Base-by-base conservation (phyloP, 2,888 invertebrate species). In the Ganaspis brasiliensis region DNA sequence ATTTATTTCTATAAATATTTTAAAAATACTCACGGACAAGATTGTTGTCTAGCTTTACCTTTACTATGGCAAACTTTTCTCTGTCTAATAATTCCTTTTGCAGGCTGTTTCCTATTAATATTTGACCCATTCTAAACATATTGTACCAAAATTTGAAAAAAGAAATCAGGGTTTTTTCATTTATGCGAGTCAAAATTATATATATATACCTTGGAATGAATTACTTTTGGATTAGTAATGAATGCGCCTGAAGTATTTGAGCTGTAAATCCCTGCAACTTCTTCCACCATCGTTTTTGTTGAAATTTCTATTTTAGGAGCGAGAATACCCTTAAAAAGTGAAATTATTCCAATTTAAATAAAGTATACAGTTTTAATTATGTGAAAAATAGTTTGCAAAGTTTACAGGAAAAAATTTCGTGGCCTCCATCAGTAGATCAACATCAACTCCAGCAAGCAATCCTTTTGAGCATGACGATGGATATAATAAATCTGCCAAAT, bases 251-350 rank as follows among this genome's bases (percentile, higher is more conserved):
- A 77, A 14, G 73, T 56, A 45, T 72, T 78, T 14, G 72, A 56
- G 67, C 85, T 80, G 74, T 87, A 88, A 52, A 92, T 78, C 26
- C 83, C 84, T 3, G 81, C 26, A 2, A 93, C 92, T 89, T 95
- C 95, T 87, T 95, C 94, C 76, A 95, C 93, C 0, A 94, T 93
- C 1, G 95, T 94, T 87, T 94, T 95, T 0, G 95, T 95, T 3
- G 94, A 93, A 75, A 95, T 92, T 91, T 95, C 95, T 76, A 95
- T 94, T 92, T 95, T 96, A 0, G 96, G 96, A 1, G 95, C 93
- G 61, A 95, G 92, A 57, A 95, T 95, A 67, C 96, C 95, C 95
- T 95, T 85, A 10, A 89, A 87, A 84, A 55, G 40, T n/a, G 49
- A 19, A 40, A 73, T 21, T 75, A 24, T 59, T 31, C 2, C 21